These are phyloP conservation scores for Calameuta filiformis DNA, from an alignment of 2,888 invertebrate genomes.

Conservation along the genomic window DNA sequence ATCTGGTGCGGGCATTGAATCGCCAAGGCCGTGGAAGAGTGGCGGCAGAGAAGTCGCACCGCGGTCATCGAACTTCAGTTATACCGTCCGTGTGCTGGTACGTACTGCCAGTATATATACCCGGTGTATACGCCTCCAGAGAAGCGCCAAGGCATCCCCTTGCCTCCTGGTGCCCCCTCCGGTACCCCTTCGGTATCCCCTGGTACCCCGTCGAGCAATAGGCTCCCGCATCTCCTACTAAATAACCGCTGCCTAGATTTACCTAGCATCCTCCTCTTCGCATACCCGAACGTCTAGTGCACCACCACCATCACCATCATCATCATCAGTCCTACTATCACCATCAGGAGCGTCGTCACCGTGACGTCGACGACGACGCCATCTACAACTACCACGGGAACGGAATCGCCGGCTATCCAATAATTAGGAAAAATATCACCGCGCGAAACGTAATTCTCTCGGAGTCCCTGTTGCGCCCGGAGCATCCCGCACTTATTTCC, in stretches of 20 bases:
- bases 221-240: conserved; percentile 37
- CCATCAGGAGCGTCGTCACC: no score
- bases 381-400: neutral
- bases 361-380: neutral
- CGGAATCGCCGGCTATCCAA: conserved; percentile 17
- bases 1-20: conserved; percentile 65
- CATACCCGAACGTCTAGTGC: neutral
- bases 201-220: neutral
- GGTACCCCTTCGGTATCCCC: neutral
- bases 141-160: neutral
- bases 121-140: conserved; percentile 3
- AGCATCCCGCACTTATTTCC: conserved; percentile 2
- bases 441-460: neutral
- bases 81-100: conserved; percentile 26
- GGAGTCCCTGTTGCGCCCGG: neutral
- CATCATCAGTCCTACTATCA: neutral
- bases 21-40: conserved; percentile 60
- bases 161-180: neutral
- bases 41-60: conserved; percentile 54
- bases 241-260: conserved; percentile 52
- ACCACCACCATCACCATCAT: neutral
- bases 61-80: conserved; percentile 58
- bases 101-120: conserved; percentile 8
- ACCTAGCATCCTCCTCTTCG: conserved; percentile 39
- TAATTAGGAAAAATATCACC: conserved; percentile 39